phyloP scores from a whole-genome alignment of 2,888 invertebrate species.

The Drosophila subquinaria region DNA sequence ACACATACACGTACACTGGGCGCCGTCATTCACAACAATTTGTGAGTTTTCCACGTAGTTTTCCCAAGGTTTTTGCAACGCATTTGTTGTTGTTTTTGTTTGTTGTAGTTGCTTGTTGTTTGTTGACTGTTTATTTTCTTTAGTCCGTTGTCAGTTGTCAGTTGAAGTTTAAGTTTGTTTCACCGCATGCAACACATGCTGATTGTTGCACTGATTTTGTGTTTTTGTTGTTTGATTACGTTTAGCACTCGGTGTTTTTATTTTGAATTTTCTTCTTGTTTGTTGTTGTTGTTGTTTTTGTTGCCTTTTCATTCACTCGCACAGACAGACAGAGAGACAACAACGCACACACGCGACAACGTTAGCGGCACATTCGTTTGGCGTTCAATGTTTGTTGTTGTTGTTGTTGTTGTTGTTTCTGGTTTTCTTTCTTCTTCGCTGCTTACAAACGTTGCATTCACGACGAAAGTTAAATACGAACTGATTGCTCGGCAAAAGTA shows the following conservation, averaged over 20 bases:
- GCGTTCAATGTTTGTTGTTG: constrained; percentile 19
- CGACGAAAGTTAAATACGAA: constrained; percentile 84
- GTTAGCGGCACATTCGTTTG: constrained; percentile 45
- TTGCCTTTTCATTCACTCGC: constrained; percentile 46
- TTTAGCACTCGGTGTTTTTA: constrained; percentile 13
- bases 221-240: constrained; percentile 30
- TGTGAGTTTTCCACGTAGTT: constrained; percentile 45
- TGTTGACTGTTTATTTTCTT: constrained; percentile 15
- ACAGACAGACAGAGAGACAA: background rate
- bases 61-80: constrained; percentile 49
- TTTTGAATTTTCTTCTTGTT: constrained; percentile 28
- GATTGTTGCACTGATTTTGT: constrained; percentile 32
- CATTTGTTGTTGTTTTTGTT: constrained; percentile 24
- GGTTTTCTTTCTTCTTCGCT: constrained; percentile 48
- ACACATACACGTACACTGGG: constrained; percentile 10
- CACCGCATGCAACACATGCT: constrained; percentile 71
- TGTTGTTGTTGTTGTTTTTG: constrained; percentile 13
- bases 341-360: constrained; percentile 23
- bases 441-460: constrained; percentile 76
- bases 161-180: constrained; percentile 14
- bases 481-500: constrained; percentile 69
- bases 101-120: constrained; percentile 5
- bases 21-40: constrained; percentile 13
- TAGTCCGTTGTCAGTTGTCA: background rate
- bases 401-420: constrained; percentile 44